Percentiles rank a stretch among this genome's conserved stretches.
Evolutionary conservation across 2,888 invertebrate species (phyloP).

Genomic region (Epistrophe eligans): DNA sequence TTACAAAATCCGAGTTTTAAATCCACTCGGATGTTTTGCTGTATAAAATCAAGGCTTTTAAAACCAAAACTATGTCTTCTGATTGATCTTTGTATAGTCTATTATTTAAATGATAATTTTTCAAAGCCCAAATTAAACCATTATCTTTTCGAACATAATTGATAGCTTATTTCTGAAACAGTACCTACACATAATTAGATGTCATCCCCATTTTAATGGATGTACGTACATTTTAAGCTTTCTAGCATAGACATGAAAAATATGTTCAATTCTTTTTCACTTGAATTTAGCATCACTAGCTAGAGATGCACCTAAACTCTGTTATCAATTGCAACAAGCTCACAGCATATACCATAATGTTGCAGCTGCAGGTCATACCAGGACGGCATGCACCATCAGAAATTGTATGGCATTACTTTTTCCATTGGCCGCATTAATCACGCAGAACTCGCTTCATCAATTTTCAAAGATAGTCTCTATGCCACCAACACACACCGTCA

Average conservation of each 20-base stretch:
- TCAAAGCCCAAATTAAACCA: neutral
- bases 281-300: neutral
- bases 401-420: constrained; percentile 29
- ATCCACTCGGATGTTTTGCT: too few relatives aligned
- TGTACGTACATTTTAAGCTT: too few relatives aligned
- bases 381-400: neutral
- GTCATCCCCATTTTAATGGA: too few relatives aligned
- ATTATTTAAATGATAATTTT: neutral
- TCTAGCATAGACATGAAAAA: neutral
- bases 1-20: too few relatives aligned
- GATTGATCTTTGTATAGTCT: neutral
- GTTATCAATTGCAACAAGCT: constrained; percentile 30
- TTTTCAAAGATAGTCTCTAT: constrained; percentile 19
- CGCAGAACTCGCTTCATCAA: constrained; percentile 53
- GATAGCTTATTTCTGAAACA: neutral
- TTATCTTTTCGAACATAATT: neutral
- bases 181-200: neutral
- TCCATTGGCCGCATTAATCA: constrained; percentile 64
- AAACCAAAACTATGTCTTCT: too few relatives aligned
- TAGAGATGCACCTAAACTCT: neutral
- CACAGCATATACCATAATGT: neutral
- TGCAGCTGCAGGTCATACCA: constrained; percentile 3
- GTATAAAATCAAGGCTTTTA: too few relatives aligned
- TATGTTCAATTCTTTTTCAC: constrained; percentile 4
- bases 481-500: constrained; percentile 8